Percentiles rank a stretch among this genome's conserved stretches.
These are phyloP conservation scores for Phymatocera aterrima DNA, from an alignment of 2,888 invertebrate genomes.

Conservation along the genomic window DNA sequence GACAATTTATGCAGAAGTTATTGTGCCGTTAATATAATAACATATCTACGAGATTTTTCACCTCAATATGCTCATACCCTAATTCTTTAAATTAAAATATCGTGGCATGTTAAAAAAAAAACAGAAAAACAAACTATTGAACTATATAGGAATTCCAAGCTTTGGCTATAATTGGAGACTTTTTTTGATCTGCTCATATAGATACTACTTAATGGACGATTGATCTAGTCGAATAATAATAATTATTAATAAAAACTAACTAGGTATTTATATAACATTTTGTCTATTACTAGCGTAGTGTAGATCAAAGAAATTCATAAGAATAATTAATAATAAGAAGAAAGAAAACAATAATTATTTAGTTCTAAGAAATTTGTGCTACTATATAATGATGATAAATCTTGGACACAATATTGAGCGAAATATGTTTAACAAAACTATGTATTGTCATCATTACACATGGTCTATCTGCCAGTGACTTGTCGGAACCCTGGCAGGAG, in stretches of 20 bases:
- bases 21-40: conserved; percentile 26
- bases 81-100: conserved; percentile 17
- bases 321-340: neutral
- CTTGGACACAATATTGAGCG: conserved; percentile 56
- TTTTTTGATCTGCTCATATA: conserved; percentile 48
- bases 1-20: neutral
- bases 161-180: conserved; percentile 50
- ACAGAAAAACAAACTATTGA: too few species aligned
- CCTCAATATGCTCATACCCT: conserved; percentile 21
- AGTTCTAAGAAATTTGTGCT: conserved; percentile 34
- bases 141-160: conserved; percentile 46
- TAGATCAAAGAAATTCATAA: neutral
- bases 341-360: neutral
- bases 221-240: conserved; percentile 27
- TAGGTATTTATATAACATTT: too few species aligned
- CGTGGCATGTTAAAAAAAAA: conserved; percentile 17
- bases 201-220: conserved; percentile 43
- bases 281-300: neutral
- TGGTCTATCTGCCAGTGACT: conserved; percentile 68
- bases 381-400: conserved; percentile 37
- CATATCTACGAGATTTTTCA: conserved; percentile 24
- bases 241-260: neutral
- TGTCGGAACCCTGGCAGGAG: conserved; percentile 59
- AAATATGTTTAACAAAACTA: conserved; percentile 32
- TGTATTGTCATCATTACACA: conserved; percentile 56